A percentile compares a stretch with the other conserved stretches of the same genome.
Conservation (phyloP, 2,113 vertebrate genomes). For the Tragelaphus imberbis region DNA sequence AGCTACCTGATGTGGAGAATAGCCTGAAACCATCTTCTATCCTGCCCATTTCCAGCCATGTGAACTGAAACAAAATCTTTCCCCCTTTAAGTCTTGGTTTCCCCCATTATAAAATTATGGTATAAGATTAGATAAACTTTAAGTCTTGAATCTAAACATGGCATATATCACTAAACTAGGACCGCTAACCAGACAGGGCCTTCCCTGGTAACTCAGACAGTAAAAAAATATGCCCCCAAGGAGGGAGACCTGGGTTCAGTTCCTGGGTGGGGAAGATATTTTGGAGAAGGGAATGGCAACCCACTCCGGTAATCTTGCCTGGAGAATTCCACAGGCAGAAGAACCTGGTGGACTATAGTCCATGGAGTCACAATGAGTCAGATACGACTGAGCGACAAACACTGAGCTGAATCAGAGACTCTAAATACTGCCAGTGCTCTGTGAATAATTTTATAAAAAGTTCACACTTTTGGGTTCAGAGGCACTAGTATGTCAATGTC, state of each 20-base stretch:
- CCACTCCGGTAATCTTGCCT: neutral
- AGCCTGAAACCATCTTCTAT: neutral
- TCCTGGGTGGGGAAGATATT: neutral
- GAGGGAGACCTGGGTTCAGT: neutral
- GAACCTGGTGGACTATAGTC: neutral
- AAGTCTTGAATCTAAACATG: neutral
- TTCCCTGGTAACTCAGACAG: neutral
- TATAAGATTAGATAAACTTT: neutral
- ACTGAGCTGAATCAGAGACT: neutral
- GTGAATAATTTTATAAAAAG: neutral
- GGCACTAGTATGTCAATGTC: neutral
- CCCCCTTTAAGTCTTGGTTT: neutral
- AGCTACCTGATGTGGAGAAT: neutral
- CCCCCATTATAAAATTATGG: neutral
- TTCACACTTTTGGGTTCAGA: neutral
- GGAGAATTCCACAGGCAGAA: neutral
- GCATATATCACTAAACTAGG: neutral
- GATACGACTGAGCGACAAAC: accelerated
- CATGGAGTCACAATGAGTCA: neutral
- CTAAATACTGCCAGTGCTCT: neutral
- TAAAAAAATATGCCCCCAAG: neutral
- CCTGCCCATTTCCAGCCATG: neutral
- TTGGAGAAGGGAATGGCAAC: neutral
- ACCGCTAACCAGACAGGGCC: neutral
- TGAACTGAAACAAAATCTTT: neutral